Percentiles rank a stretch among this genome's conserved stretches.
Evolutionary conservation across 2,113 vertebrate genomes (phyloP).

Genomic region (Nothocercus nigrocapillus): DNA sequence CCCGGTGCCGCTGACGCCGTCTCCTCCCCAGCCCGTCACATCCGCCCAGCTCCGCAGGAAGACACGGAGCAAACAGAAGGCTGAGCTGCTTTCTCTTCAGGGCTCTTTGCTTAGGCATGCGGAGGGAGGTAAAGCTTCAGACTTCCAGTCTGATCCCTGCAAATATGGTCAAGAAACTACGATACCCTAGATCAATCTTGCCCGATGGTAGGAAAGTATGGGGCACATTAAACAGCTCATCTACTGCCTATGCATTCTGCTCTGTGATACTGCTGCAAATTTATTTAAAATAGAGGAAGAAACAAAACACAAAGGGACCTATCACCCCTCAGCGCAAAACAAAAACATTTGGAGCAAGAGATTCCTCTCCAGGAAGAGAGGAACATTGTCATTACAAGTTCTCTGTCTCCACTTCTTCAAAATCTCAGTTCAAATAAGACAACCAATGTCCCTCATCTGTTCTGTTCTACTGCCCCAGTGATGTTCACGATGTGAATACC

Average conservation of each 20-base stretch:
- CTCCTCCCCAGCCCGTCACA: not conserved
- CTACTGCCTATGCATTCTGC: not conserved
- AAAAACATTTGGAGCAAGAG: fast-evolving
- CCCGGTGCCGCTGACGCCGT: not conserved
- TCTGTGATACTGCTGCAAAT: not conserved
- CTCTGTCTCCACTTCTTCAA: not conserved
- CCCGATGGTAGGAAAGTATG: not conserved
- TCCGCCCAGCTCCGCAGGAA: not conserved
- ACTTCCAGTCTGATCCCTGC: not conserved
- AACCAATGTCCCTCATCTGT: not conserved
- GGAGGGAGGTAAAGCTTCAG: not conserved
- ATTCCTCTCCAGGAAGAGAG: not conserved
- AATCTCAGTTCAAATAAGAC: not conserved
- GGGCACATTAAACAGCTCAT: not conserved
- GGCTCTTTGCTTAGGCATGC: not conserved
- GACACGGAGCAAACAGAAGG: not conserved
- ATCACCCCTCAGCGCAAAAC: not conserved
- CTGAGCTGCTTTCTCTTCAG: not conserved
- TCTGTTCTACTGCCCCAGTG: not conserved
- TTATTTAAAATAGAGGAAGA: not conserved
- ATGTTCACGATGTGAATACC: not conserved
- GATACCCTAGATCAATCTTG: not conserved
- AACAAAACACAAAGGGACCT: not conserved
- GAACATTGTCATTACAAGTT: not conserved
- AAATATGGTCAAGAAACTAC: not conserved